phyloP scores from a whole-genome alignment of 2,888 invertebrate species.

The Erebia ligea region DNA sequence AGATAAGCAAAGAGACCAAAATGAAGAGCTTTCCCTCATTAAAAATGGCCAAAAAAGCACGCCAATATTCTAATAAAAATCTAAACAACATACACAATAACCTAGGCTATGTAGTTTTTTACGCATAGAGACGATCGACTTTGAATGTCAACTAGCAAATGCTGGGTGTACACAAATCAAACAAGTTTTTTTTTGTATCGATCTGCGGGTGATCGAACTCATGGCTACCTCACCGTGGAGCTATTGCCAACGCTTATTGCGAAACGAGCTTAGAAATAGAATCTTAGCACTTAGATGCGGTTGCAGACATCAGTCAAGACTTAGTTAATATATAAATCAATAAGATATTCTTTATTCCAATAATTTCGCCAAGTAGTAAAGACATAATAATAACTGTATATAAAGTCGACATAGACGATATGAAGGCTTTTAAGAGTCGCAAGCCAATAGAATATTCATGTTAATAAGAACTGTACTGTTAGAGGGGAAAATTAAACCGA shows the following conservation, averaged over 20 bases:
- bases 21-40: neutral
- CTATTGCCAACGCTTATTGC: constrained; percentile 43
- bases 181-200: constrained; percentile 47
- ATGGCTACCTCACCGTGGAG: constrained; percentile 39
- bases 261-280: constrained; percentile 43
- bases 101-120: constrained; percentile 28
- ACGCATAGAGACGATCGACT: constrained; percentile 31
- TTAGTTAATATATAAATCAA: neutral
- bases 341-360: neutral
- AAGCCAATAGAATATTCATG: too few species aligned
- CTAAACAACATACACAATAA: constrained; percentile 19
- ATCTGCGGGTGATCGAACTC: constrained; percentile 49
- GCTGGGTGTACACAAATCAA: constrained; percentile 45
- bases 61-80: constrained; percentile 1
- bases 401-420: too few species aligned
- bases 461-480: too few species aligned
- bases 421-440: too few species aligned
- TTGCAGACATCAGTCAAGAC: constrained; percentile 42
- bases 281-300: constrained; percentile 40
- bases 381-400: too few species aligned
- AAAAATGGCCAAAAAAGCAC: neutral
- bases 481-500: too few species aligned
- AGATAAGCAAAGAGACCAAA: neutral
- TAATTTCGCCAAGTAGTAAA: too few species aligned
- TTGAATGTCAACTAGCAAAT: constrained; percentile 43